Conservation (phyloP, 2,113 vertebrate species). For the Pithys albifrons region DNA sequence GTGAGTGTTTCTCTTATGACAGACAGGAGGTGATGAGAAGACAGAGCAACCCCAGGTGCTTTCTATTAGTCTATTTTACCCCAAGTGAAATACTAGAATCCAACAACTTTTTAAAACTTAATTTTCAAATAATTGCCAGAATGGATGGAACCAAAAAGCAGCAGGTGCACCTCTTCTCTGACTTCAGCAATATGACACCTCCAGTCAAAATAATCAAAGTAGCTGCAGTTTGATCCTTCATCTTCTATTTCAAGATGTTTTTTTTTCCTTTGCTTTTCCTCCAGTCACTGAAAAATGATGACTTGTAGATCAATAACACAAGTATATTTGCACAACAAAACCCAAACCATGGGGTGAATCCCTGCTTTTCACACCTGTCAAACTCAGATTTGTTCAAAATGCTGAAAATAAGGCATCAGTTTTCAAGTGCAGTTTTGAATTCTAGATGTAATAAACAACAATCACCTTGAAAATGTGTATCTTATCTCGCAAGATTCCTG, state of each 20-base stretch:
- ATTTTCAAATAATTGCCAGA: slow-evolving; percentile 19
- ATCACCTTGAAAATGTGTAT: neutral
- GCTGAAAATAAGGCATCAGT: neutral
- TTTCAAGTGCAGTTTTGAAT: neutral
- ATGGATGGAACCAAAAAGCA: slow-evolving; percentile 8
- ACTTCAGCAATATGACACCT: slow-evolving; percentile 33
- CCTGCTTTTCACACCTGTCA: neutral
- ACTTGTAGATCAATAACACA: slow-evolving; percentile 3
- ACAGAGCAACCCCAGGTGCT: neutral
- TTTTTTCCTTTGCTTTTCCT: neutral
- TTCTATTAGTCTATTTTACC: neutral
- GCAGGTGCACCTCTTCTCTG: neutral
- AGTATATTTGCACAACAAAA: slow-evolving; percentile 14
- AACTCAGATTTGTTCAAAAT: neutral
- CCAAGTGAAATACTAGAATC: neutral
- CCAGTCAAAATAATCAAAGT: slow-evolving; percentile 59
- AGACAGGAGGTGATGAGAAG: neutral
- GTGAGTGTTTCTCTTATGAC: neutral
- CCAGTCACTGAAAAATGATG: neutral
- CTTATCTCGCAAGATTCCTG: neutral
- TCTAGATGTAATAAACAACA: neutral
- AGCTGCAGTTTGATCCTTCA: neutral
- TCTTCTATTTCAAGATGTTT: slow-evolving; percentile 26
- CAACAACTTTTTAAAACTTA: neutral
- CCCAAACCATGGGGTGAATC: neutral